Percentiles rank a stretch among this genome's conserved stretches.
These are phyloP conservation scores for Cryptus armator DNA, from an alignment of 2,888 invertebrate genomes.

Conservation along the genomic window DNA sequence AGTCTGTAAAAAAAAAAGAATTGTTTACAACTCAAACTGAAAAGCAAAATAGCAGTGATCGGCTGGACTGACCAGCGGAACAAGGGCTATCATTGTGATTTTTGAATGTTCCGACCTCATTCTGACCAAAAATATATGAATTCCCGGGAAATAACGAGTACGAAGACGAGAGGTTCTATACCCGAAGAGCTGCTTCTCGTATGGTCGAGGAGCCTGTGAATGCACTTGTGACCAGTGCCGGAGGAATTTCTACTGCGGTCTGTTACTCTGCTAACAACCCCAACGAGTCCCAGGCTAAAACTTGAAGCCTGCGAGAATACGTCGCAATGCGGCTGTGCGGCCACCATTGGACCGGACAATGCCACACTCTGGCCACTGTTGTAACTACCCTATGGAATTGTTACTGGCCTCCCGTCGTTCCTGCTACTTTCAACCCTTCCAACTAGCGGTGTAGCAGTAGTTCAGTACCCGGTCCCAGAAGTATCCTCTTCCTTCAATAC, in stretches of 20 bases:
- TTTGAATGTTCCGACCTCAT: too few species aligned
- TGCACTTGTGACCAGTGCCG: conserved; percentile 51
- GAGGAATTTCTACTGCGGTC: conserved; percentile 76
- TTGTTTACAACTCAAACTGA: too few species aligned
- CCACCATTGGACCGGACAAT: conserved; percentile 72
- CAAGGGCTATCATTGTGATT: neutral
- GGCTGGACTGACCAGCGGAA: neutral
- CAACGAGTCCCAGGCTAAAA: conserved; percentile 78
- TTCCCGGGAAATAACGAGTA: conserved; percentile 1
- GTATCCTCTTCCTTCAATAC: conserved; percentile 26
- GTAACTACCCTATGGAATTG: conserved; percentile 82
- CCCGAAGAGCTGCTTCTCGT: conserved; percentile 20
- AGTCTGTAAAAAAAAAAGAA: too few species aligned
- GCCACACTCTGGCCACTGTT: conserved; percentile 68
- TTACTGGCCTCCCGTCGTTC: conserved; percentile 75
- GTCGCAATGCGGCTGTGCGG: conserved; percentile 78
- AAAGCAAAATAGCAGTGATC: too few species aligned
- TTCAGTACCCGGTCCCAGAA: conserved; percentile 15
- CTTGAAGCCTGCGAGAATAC: conserved; percentile 75
- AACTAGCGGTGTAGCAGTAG: conserved; percentile 39
- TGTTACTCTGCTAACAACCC: conserved; percentile 82
- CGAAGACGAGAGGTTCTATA: conserved; percentile 9
- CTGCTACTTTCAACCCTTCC: conserved; percentile 41
- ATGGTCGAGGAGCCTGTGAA: conserved; percentile 33
- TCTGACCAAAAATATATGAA: conserved; percentile 20